Conservation (phyloP, 2,888 invertebrate species). For the Pilophorus perplexus region DNA sequence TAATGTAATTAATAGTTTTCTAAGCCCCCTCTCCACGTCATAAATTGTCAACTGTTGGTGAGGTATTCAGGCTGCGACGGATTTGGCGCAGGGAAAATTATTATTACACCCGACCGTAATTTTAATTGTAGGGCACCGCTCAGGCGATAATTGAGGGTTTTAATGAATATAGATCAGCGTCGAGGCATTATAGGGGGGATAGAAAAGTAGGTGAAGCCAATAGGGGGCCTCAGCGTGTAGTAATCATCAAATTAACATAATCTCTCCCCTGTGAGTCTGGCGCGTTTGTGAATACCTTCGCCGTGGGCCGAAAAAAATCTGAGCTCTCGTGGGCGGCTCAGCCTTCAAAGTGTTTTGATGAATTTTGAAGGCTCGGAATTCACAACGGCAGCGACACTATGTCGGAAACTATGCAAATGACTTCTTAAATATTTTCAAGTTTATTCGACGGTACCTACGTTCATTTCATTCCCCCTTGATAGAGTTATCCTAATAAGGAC, state of each 20-base stretch:
- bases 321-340: not conserved
- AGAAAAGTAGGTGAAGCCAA: constrained; percentile 12
- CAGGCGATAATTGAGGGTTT: constrained; percentile 35
- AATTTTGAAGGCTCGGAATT: too few relatives aligned
- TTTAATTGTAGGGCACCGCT: constrained; percentile 13
- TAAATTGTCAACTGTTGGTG: too few relatives aligned
- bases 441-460: too few relatives aligned
- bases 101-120: constrained; percentile 15
- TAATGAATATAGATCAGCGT: constrained; percentile 34
- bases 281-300: not conserved
- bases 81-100: too few relatives aligned
- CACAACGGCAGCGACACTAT: too few relatives aligned
- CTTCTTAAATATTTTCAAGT: too few relatives aligned
- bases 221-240: constrained; percentile 10
- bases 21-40: too few relatives aligned
- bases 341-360: not conserved
- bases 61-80: too few relatives aligned
- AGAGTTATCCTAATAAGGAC: too few relatives aligned
- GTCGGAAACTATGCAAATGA: too few relatives aligned
- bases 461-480: too few relatives aligned
- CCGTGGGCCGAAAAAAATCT: not conserved
- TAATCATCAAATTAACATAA: constrained; percentile 31
- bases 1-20: too few relatives aligned
- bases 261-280: constrained; percentile 21
- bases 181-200: not conserved